Conservation (phyloP, 2,113 vertebrate species). For the Plotosus lineatus region DNA sequence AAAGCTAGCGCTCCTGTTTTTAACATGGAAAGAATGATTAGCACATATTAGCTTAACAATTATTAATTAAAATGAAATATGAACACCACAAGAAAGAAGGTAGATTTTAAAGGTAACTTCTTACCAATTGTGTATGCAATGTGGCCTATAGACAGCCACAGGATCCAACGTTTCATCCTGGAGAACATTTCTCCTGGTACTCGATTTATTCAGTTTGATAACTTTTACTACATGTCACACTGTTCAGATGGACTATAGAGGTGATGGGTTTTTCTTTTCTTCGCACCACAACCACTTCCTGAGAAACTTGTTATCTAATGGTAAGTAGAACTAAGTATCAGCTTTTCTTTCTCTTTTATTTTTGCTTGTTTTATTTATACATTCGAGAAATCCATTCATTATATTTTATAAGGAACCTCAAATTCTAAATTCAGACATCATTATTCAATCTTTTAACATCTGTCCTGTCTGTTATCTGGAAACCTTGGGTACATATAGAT, state of each 20-base stretch:
- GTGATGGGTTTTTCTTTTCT: neutral
- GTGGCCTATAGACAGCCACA: neutral
- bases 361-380: neutral
- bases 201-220: neutral
- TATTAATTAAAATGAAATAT: neutral
- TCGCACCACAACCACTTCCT: constrained; percentile 12
- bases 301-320: neutral
- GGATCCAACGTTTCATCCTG: neutral
- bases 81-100: neutral
- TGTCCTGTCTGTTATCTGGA: neutral
- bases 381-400: neutral
- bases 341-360: neutral
- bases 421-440: neutral
- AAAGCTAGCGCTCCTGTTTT: neutral
- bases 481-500: neutral
- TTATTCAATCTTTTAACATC: neutral
- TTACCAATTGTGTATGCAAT: neutral
- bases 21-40: neutral
- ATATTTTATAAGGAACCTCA: neutral
- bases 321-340: too few relatives aligned
- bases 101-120: neutral
- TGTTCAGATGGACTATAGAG: neutral
- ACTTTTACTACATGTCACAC: neutral
- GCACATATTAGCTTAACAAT: neutral
- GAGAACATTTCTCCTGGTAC: neutral